Percentiles rank a stretch among this genome's conserved stretches.
phyloP scores from a whole-genome alignment of 2,797 vertebrate genomes.

The Momotus momota region DNA sequence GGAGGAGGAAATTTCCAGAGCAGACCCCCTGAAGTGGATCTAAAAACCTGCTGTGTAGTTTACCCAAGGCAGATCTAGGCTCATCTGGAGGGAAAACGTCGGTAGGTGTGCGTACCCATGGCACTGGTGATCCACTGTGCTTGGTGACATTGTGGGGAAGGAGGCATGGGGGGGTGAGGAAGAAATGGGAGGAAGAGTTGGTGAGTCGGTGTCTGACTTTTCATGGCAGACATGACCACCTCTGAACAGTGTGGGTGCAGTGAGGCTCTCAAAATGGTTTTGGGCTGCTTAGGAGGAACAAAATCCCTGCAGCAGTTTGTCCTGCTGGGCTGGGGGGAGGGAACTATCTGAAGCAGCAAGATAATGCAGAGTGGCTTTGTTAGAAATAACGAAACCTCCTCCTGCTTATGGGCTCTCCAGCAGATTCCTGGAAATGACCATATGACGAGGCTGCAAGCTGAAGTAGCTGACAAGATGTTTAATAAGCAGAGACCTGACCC shows the following conservation, averaged over 20 bases:
- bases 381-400: neutral
- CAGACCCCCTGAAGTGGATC: neutral
- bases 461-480: conserved; percentile 12
- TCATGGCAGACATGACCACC: neutral
- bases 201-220: neutral
- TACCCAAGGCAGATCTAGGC: neutral
- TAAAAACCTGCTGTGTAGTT: neutral
- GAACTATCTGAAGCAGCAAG: neutral
- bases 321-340: neutral
- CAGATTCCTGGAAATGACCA: neutral
- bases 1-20: neutral
- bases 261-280: neutral
- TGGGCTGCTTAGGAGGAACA: neutral
- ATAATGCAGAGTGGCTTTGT: neutral
- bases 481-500: conserved; percentile 15
- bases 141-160: neutral
- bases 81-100: neutral
- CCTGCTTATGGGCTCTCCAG: neutral
- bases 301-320: neutral
- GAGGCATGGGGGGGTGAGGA: neutral
- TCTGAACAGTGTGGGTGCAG: neutral
- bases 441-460: neutral
- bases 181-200: neutral
- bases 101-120: neutral
- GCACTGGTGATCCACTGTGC: too few species aligned